phyloP scores from a whole-genome alignment of 2,888 invertebrate species.

The Cacoxenus indagator region DNA sequence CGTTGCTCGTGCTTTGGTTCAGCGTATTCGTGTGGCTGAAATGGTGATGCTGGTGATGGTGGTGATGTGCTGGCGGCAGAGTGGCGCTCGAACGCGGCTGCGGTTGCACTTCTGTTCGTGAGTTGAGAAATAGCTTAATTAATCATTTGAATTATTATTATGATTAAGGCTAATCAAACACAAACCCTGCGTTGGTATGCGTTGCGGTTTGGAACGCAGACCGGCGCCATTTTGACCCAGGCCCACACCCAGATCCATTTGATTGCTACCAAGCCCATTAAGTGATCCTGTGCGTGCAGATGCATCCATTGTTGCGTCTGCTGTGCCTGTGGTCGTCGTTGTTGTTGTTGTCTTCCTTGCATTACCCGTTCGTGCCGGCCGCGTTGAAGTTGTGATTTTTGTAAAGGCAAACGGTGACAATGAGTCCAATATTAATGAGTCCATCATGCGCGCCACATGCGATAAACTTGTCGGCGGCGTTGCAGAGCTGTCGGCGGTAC shows the following conservation, averaged over 20 bases:
- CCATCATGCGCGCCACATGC: slow-evolving; percentile 83
- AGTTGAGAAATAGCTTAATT: background rate
- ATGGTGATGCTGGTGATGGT: slow-evolving; percentile 25
- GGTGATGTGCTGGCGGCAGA: slow-evolving; percentile 35
- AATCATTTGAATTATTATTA: background rate
- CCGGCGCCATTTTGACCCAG: slow-evolving; percentile 43
- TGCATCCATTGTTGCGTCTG: slow-evolving; percentile 40
- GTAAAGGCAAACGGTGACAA: slow-evolving; percentile 78
- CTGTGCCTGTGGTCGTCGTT: slow-evolving; percentile 36
- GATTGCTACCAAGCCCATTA: slow-evolving; percentile 17
- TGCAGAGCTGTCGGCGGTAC: slow-evolving; percentile 70
- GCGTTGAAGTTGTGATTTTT: slow-evolving; percentile 74
- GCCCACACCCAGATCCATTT: slow-evolving; percentile 37
- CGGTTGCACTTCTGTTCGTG: slow-evolving; percentile 68
- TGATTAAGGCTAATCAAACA: background rate
- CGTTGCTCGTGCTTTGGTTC: slow-evolving; percentile 31
- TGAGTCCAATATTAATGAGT: slow-evolving; percentile 78
- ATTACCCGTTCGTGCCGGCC: slow-evolving; percentile 62
- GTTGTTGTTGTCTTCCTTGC: slow-evolving; percentile 54
- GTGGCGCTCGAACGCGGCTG: slow-evolving; percentile 66
- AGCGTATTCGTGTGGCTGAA: slow-evolving; percentile 15
- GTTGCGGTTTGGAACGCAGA: slow-evolving; percentile 58
- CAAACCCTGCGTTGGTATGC: slow-evolving; percentile 70
- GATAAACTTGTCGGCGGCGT: slow-evolving; percentile 74
- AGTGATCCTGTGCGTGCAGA: slow-evolving; percentile 11